These are phyloP conservation scores for Hippolais icterina DNA, from an alignment of 2,113 vertebrate species.

Conservation along the genomic window DNA sequence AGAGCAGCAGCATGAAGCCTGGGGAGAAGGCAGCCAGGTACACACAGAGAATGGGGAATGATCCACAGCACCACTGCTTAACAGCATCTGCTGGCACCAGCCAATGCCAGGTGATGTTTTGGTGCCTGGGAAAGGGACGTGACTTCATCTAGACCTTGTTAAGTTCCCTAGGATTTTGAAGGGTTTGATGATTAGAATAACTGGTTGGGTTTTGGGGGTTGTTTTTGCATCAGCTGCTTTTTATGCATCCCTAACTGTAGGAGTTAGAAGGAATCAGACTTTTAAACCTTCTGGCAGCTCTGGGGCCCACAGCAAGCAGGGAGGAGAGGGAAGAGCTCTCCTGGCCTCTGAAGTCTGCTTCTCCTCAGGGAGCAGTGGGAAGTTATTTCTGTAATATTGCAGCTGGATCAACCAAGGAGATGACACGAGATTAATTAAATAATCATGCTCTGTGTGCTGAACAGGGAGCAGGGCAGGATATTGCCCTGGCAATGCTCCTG, in stretches of 20 bases:
- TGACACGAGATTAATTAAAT: not conserved
- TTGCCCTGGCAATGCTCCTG: not conserved
- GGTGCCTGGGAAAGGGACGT: slow-evolving; percentile 1
- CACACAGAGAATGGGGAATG: slow-evolving; percentile 37
- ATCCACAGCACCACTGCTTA: not conserved
- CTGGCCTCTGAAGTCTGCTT: not conserved
- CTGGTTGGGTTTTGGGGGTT: too few relatives aligned
- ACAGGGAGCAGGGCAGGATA: not conserved
- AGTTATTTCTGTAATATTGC: slow-evolving; percentile 46
- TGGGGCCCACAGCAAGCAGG: not conserved
- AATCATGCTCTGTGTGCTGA: not conserved
- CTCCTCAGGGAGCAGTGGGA: not conserved
- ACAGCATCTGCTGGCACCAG: not conserved
- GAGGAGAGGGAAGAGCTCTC: not conserved
- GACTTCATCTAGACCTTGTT: slow-evolving; percentile 16
- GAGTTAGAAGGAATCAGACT: slow-evolving; percentile 17
- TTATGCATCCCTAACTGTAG: slow-evolving; percentile 15
- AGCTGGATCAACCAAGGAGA: not conserved
- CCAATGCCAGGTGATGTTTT: not conserved
- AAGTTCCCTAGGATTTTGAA: slow-evolving; percentile 19
- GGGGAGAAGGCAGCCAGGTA: not conserved
- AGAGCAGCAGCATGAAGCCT: not conserved
- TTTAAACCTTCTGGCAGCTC: not conserved
- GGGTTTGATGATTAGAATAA: slow-evolving; percentile 4
- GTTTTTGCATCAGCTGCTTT: not conserved